Evolutionary conservation across 23 tunicate species (phyloP), one percentile per base, ranked within the genome.

Genomic region (Diplosoma virens): DNA sequence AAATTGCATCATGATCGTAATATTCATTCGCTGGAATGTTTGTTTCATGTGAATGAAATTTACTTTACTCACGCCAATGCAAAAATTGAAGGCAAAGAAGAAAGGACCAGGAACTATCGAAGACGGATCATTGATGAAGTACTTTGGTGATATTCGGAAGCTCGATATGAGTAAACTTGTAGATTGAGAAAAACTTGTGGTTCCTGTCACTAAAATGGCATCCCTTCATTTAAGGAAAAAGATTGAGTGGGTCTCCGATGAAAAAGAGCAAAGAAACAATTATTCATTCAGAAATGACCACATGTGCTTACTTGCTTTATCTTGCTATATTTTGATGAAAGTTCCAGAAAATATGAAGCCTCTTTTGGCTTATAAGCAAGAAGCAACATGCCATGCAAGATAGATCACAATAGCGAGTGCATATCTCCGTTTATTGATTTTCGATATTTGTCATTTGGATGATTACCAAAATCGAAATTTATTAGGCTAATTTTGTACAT

Each of bases 281-380:
- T 25, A 55, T 55, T 55, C 63, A 55, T 55, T 55, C 24, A 55
- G 63, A 55, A 55, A 16, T 55, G 63, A 55, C 24, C 63, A 55
- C 63, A 11, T 55, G 24, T 11, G 63, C 63, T 55, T 55, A 20
- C 63, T 55, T 55, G 63, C 63, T 55, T 55, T 55, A 55, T 55
- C 63, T 55, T 55, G 24, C 4, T 55, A 55, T 20, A 11, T 55
- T 11, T 55, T 55, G 63, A 55, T 55, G 63, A 25, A 55, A 11
- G 63, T 55, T 55, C 63, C 63, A 55, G 24, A 55, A 55, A 55
- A 55, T 55, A 11, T 55, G 63, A 55, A 55, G 63, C 63, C 63
- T n/a, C n/a, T 55, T 55, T 55, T 55, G 24, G 24, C 24, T 55
- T 55, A 55, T 25, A 55, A 55, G 24, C 63, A 55, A 55, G 63